phyloP scores from a whole-genome alignment of 2,797 vertebrate species.

The Eulemur coronatus region DNA sequence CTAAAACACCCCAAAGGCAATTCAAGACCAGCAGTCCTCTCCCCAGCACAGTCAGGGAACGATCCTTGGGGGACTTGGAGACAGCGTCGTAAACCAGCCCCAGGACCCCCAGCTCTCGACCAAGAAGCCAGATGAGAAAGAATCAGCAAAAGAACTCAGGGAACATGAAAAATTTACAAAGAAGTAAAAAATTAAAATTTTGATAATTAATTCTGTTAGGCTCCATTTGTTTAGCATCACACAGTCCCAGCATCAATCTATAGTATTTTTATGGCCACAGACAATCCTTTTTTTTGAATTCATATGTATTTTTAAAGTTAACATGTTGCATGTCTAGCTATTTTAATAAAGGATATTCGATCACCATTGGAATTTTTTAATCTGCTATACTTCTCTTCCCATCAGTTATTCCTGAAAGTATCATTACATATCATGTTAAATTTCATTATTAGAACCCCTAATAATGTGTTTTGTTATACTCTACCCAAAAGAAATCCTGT shows the following conservation, averaged over 20 bases:
- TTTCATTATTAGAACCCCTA: slow-evolving; percentile 67
- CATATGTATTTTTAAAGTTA: neutral
- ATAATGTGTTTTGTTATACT: slow-evolving; percentile 48
- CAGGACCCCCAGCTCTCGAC: no score
- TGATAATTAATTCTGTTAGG: neutral
- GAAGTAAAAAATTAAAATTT: neutral
- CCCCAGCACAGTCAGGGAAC: no score
- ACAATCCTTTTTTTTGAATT: neutral
- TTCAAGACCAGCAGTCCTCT: no score
- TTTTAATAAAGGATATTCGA: neutral
- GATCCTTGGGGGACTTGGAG: no score
- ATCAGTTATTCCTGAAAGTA: neutral
- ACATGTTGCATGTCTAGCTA: neutral
- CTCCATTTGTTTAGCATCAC: neutral
- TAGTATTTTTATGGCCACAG: neutral
- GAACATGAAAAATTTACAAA: neutral
- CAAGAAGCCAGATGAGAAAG: no score
- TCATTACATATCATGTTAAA: neutral
- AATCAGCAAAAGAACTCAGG: neutral
- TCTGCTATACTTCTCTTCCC: neutral
- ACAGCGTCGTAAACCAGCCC: no score
- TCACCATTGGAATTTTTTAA: neutral
- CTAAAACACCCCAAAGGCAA: no score
- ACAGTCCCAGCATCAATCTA: neutral
- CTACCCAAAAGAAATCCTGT: slow-evolving; percentile 19